phyloP scores from a whole-genome alignment of 2,797 vertebrate species.

The Melanotaenia trifasciata region DNA sequence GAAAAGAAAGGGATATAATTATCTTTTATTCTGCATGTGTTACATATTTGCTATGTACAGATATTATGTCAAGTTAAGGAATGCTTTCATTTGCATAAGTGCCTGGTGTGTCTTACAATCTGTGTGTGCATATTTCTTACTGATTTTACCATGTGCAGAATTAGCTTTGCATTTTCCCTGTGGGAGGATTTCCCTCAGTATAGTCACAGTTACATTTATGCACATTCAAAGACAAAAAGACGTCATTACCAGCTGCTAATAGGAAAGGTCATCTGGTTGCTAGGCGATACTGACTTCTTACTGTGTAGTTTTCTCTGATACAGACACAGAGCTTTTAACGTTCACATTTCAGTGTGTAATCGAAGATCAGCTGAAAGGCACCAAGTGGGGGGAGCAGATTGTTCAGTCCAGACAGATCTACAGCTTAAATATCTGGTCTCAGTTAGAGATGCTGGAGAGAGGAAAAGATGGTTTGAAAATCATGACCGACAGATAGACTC shows the following conservation, averaged over 20 bases:
- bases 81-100: conserved; percentile 5
- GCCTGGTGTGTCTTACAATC: neutral
- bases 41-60: neutral
- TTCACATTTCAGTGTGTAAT: conserved; percentile 27
- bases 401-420: conserved; percentile 17
- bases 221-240: conserved; percentile 20
- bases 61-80: conserved; percentile 20
- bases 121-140: too few relatives aligned
- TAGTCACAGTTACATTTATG: conserved; percentile 7
- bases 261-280: conserved; percentile 79
- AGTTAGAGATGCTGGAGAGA: conserved; percentile 18
- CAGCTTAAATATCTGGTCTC: conserved; percentile 22
- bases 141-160: neutral
- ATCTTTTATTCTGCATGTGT: neutral
- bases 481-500: neutral
- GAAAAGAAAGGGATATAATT: too few relatives aligned
- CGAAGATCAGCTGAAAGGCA: neutral
- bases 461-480: conserved; percentile 20
- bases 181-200: conserved; percentile 35
- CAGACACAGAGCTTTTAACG: conserved; percentile 19
- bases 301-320: conserved; percentile 37
- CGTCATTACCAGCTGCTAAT: conserved; percentile 17
- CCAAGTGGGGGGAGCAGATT: conserved; percentile 3
- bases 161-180: conserved; percentile 7
- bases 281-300: conserved; percentile 68